Evolutionary conservation across 2,888 invertebrate species (phyloP), one percentile per base, ranked within the genome.

Genomic region (Eilema griseolum): DNA sequence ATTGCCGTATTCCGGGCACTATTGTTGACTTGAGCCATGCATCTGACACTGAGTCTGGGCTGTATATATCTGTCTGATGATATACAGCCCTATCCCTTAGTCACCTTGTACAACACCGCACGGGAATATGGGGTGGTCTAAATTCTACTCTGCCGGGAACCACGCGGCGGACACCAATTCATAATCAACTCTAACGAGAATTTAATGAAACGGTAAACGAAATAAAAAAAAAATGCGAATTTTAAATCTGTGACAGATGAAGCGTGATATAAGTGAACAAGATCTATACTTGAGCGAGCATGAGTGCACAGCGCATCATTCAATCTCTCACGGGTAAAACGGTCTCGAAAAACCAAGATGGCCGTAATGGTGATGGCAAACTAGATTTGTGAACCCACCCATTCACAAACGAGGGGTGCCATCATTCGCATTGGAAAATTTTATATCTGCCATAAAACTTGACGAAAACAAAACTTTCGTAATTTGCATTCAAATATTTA

Each of bases 321-420:
- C 82, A 85, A 86, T 85, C 84, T 80, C 81, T 82, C 83, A 82
- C 78, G 85, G 85, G 85, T 84, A 87, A n/a, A 88, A 84, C 83
- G 86, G 80, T 84, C 85, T 77, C 79, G 84, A 85, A 85, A 87
- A 89, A 86, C 84, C 85, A 89, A 92, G 88, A 91, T 88, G 90
- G 89, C 89, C 74, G 86, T 79, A 75, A 75, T 75, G 79, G 82
- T 79, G 87, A 85, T 84, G 79, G 80, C 77, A 86, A 88, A 89
- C 85, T 90, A 90, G 90, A 91, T 92, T 92, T 92, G 90, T 89
- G 89, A n/a, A 89, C 84, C 83, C 79, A 28, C 28, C 26, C 64
- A 76, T 79, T 79, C 81, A 85, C 86, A 86, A 83, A 86, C 80
- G 84, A 86, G 83, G 83, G 83, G 82, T 87, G 89, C 87, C 88